Percentiles rank a stretch among this genome's conserved stretches.
Conservation (phyloP, 2,113 vertebrate species). For the Ancistrus triradiatus region DNA sequence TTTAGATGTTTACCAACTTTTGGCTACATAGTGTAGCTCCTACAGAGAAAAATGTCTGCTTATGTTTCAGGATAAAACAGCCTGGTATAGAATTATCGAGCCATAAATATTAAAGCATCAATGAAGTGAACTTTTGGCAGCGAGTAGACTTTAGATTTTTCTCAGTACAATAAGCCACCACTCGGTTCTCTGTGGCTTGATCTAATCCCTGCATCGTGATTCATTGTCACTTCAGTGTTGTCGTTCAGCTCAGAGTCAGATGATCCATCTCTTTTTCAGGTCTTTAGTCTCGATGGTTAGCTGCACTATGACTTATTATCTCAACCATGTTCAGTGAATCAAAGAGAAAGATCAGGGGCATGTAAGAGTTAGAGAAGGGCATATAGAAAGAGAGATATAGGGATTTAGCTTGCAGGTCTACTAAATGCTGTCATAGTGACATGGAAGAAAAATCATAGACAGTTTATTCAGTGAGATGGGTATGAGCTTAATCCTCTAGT, state of each 20-base stretch:
- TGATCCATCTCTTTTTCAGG: slow-evolving; percentile 43
- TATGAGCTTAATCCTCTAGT: slow-evolving; percentile 36
- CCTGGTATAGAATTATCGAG: too few relatives aligned
- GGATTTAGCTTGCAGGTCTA: slow-evolving; percentile 42
- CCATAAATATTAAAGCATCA: neutral
- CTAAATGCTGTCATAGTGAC: slow-evolving; percentile 38
- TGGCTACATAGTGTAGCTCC: too few relatives aligned
- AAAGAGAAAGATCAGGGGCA: slow-evolving; percentile 29
- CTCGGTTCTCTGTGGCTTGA: slow-evolving; percentile 39
- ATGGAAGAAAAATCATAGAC: slow-evolving; percentile 3
- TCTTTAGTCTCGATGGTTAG: slow-evolving; percentile 52
- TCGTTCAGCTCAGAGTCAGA: slow-evolving; percentile 51
- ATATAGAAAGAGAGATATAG: slow-evolving; percentile 2
- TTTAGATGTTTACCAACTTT: too few relatives aligned
- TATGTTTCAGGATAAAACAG: too few relatives aligned
- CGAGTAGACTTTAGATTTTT: neutral
- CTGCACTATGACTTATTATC: slow-evolving; percentile 53
- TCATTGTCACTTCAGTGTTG: slow-evolving; percentile 56
- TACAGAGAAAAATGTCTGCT: too few relatives aligned
- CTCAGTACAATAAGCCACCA: slow-evolving; percentile 40
- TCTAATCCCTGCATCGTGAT: slow-evolving; percentile 57
- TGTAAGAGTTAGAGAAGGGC: neutral
- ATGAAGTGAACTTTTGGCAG: too few relatives aligned
- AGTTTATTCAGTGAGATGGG: slow-evolving; percentile 34
- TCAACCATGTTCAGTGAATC: slow-evolving; percentile 48